Evolutionary conservation across 2,797 vertebrate genomes (phyloP), one percentile per base, ranked within the genome.

Genomic region (Enteromius unitaeniatus): DNA sequence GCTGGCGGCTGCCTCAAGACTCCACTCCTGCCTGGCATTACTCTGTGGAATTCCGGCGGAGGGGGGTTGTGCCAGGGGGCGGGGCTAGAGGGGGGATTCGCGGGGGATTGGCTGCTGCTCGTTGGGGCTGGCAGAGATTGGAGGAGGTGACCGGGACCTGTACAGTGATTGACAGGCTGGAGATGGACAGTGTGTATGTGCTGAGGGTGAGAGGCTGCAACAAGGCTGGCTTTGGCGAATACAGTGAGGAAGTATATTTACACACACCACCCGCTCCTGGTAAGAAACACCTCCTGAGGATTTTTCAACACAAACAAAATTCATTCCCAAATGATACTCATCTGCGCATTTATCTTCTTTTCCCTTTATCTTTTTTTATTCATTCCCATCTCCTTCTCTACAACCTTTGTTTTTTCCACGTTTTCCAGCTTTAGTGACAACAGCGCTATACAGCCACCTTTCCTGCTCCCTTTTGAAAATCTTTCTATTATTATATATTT

Each of bases 181-280:
- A 99, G 93, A 97, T 96, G 0, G 96, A 97, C 93, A 96, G 97
- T 7, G 95, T 99, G 88, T 99, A 99, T 0, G 97, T 98, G 74
- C 93, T 99, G 60, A 90, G 97, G 3, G 97, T 98, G 83, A 94
- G 95, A 7, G 98, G 97, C 86, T 97, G 95, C 95, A 99, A 99
- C 93, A 98, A 97, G 92, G 97, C 96, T 0, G 98, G 98, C 0
- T 98, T 96, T 0, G 97, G 97, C 0, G 97, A 98, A 28, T 99
- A 99, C 94, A 99, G 98, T 0, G 97, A 99, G 86, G 97, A 99
- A 34, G 96, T 99, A 86, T 97, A 99, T 88, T 93, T 99, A 88
- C 97, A 98, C 92, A 99, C 97, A 0, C 97, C 97, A 0, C 98
- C 97, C 0, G 97, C 97, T 0, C 97, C 96, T 53, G 98, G 98